Conservation (phyloP, 2,888 invertebrate genomes). For the Dryobota labecula region DNA sequence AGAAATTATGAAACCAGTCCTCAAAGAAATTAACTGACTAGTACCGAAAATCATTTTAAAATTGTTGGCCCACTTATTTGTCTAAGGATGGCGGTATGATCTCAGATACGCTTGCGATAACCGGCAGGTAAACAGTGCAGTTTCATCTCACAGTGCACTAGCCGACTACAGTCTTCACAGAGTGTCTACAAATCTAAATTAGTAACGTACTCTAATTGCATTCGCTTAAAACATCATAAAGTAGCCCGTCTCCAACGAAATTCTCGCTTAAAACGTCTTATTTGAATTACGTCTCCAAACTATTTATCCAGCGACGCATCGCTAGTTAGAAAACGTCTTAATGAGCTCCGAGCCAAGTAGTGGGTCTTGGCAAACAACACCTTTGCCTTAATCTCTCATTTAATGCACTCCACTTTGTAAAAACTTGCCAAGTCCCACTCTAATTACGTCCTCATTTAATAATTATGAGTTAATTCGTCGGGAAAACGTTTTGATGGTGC, state of each 20-base stretch:
- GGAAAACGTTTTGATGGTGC: constrained; percentile 55
- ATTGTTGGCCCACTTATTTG: background rate
- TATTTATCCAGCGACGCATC: constrained; percentile 44
- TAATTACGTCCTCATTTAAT: constrained; percentile 68
- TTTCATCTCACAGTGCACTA: background rate
- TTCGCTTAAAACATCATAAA: constrained; percentile 23
- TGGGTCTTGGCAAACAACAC: constrained; percentile 67
- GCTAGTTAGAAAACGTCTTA: constrained; percentile 63
- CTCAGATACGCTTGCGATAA: background rate
- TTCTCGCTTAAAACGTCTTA: constrained; percentile 24
- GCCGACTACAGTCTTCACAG: too few species aligned
- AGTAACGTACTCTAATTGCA: constrained; percentile 11
- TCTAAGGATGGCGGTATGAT: background rate
- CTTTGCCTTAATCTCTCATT: constrained; percentile 57
- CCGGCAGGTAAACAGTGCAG: background rate
- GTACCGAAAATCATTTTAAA: background rate
- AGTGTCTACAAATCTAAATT: constrained; percentile 3
- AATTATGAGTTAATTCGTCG: constrained; percentile 58
- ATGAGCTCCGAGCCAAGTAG: constrained; percentile 62
- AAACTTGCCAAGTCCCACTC: constrained; percentile 67
- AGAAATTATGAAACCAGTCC: background rate
- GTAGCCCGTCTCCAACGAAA: constrained; percentile 5
- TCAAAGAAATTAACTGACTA: background rate
- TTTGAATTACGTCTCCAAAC: constrained; percentile 48
- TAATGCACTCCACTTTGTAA: constrained; percentile 65